Evolutionary conservation across 2,797 vertebrate genomes (phyloP).

Genomic region (Babyrousa celebensis): DNA sequence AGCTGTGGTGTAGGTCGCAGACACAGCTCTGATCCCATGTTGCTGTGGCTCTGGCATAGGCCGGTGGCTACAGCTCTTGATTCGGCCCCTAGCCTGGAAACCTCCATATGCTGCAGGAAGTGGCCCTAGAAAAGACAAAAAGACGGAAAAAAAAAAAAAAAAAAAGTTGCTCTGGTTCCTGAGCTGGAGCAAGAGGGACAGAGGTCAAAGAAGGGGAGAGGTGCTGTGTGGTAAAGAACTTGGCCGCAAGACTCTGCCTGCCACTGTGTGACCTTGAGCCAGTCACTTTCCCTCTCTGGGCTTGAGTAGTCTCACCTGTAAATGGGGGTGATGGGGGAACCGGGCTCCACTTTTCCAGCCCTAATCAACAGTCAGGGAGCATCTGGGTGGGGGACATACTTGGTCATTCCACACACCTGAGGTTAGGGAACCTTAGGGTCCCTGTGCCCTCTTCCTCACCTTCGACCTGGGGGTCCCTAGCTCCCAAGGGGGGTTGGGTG

Average conservation of each 20-base stretch:
- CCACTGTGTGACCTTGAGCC: slow-evolving; percentile 77
- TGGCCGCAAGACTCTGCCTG: not conserved
- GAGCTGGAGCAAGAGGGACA: not conserved
- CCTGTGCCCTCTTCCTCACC: slow-evolving; percentile 34
- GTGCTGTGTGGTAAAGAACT: not conserved
- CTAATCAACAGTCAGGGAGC: not conserved
- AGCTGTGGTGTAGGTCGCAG: too few relatives aligned
- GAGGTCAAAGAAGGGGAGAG: not conserved
- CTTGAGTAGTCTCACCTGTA: not conserved
- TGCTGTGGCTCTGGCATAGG: too few relatives aligned
- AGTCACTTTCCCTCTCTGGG: slow-evolving; percentile 65
- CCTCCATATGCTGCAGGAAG: too few relatives aligned
- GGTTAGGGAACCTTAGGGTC: not conserved
- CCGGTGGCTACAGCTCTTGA: too few relatives aligned
- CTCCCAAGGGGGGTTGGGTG: slow-evolving; percentile 50
- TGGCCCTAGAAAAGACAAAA: too few relatives aligned
- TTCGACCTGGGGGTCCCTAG: slow-evolving; percentile 52
- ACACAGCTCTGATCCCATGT: too few relatives aligned
- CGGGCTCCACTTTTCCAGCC: not conserved
- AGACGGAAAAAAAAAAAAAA: too few relatives aligned
- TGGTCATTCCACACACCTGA: not conserved
- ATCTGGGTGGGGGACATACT: not conserved
- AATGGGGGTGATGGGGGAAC: not conserved
- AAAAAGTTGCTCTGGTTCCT: not conserved
- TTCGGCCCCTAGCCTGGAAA: too few relatives aligned